Evolutionary conservation across 2,113 vertebrate genomes (phyloP), one percentile per base, ranked within the genome.

Genomic region (Suricata suricatta): DNA sequence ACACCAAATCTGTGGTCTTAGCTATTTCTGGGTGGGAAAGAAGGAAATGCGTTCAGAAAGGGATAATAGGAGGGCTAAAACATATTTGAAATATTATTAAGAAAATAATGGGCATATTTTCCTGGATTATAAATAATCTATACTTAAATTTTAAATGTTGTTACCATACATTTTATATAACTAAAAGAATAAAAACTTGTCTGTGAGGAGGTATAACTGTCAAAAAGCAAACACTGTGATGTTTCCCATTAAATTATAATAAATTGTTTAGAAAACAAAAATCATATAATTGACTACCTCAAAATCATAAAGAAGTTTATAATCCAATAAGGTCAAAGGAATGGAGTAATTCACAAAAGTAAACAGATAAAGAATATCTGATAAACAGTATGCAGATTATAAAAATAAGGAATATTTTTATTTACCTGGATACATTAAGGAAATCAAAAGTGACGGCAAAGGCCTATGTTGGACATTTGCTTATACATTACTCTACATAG

Each of bases 231-330:
- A 95, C 27, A 79, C 11, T 87, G 50, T 60, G 27, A 64, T 63
- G n/a, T 52, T 64, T 64, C 23, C 12, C 14, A 80, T 27, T 72
- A 85, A 86, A 85, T 90, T 90, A 86, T 71, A 60, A 90, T 27
- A 79, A 44, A 89, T 85, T 79, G 19, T 64, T 64, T 80, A n/a
- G 15, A 79, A 89, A 93, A 63, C 4, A 54, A 95, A 93, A 92
- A 74, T 29, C 11, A 21, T 57, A 15, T 80, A 38, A 33, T 29
- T 92, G 4, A 71, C 44, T 80, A 35, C 7, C 44, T 85, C 5
- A 69, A 83, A 89, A 50, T 54, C 76, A 68, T 27, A 79, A 82
- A 64, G 6, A 16, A 44, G 7, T 74, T 93, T 90, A 80, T 5
- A 93, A 44, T 54, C 2, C 52, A 93, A 16, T 23, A 13, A 90